Conservation (phyloP, 2,797 vertebrate genomes). For the Pelochelys cantorii region DNA sequence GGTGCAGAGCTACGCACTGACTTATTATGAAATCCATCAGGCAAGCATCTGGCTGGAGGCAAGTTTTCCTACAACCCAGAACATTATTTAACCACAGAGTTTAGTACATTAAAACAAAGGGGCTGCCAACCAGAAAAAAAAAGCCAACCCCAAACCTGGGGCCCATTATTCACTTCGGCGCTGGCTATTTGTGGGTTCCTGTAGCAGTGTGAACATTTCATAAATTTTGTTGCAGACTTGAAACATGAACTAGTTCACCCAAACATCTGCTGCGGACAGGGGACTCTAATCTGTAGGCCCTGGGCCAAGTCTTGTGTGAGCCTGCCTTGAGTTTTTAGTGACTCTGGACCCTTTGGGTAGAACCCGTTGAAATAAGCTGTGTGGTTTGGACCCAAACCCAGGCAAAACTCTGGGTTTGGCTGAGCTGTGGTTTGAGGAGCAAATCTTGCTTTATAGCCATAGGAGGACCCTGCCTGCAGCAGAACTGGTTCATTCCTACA, state of each 20-base stretch:
- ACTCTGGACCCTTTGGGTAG: conserved; percentile 64
- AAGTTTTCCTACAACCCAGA: conserved; percentile 29
- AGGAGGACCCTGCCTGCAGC: conserved; percentile 13
- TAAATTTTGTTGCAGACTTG: conserved; percentile 40
- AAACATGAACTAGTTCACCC: conserved; percentile 39
- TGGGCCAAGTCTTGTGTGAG: background rate
- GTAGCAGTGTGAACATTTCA: background rate
- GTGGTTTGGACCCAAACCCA: conserved; percentile 57
- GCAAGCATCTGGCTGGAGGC: conserved; percentile 14
- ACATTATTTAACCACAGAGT: background rate
- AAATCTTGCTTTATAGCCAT: accelerated
- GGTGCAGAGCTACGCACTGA: background rate
- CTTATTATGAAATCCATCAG: conserved; percentile 3
- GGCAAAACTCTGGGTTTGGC: background rate
- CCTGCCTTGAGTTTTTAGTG: conserved; percentile 27
- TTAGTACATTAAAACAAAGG: conserved; percentile 8
- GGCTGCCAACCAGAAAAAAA: conserved; percentile 14
- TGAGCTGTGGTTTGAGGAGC: background rate
- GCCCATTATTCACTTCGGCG: conserved; percentile 26
- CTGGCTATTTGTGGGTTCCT: conserved; percentile 36
- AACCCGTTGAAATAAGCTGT: conserved; percentile 10
- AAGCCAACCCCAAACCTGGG: conserved; percentile 9
- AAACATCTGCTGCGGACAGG: conserved; percentile 30
- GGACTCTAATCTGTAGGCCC: conserved; percentile 16
- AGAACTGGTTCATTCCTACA: background rate